Percentiles rank a stretch among this genome's conserved stretches.
These are phyloP conservation scores for Atrina japonica DNA, from an alignment of 2,888 invertebrate species.

Conservation along the genomic window DNA sequence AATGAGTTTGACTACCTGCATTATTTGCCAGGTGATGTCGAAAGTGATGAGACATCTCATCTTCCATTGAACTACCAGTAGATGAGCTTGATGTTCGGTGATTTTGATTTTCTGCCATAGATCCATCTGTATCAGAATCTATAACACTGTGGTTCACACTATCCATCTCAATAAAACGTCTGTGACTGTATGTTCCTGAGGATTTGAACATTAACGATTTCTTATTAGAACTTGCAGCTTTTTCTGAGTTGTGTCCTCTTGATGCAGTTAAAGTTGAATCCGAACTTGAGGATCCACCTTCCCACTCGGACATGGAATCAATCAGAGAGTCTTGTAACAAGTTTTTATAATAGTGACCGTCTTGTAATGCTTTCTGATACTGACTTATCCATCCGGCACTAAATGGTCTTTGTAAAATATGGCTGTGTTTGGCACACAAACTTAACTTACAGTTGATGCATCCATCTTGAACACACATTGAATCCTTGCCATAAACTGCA, in stretches of 20 bases:
- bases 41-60: slow-evolving; percentile 47
- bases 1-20: slow-evolving; percentile 53
- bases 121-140: slow-evolving; percentile 53
- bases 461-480: slow-evolving; percentile 51
- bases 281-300: slow-evolving; percentile 47
- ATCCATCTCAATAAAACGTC: slow-evolving; percentile 59
- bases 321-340: slow-evolving; percentile 62
- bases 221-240: slow-evolving; percentile 46
- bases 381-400: slow-evolving; percentile 67
- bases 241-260: slow-evolving; percentile 36
- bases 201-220: slow-evolving; percentile 55
- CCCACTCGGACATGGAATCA: slow-evolving; percentile 60
- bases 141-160: slow-evolving; percentile 38
- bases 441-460: slow-evolving; percentile 70
- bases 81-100: slow-evolving; percentile 27
- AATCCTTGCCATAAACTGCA: slow-evolving; percentile 47
- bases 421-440: slow-evolving; percentile 64
- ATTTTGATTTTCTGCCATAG: slow-evolving; percentile 47
- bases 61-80: slow-evolving; percentile 46
- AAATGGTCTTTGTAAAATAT: slow-evolving; percentile 62
- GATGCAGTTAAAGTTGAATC: slow-evolving; percentile 58
- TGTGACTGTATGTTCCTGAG: slow-evolving; percentile 62
- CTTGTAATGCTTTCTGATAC: slow-evolving; percentile 59
- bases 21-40: slow-evolving; percentile 41
- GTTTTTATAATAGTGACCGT: slow-evolving; percentile 66